These are phyloP conservation scores for Phocoena phocoena DNA, from an alignment of 2,113 vertebrate species.

Conservation along the genomic window DNA sequence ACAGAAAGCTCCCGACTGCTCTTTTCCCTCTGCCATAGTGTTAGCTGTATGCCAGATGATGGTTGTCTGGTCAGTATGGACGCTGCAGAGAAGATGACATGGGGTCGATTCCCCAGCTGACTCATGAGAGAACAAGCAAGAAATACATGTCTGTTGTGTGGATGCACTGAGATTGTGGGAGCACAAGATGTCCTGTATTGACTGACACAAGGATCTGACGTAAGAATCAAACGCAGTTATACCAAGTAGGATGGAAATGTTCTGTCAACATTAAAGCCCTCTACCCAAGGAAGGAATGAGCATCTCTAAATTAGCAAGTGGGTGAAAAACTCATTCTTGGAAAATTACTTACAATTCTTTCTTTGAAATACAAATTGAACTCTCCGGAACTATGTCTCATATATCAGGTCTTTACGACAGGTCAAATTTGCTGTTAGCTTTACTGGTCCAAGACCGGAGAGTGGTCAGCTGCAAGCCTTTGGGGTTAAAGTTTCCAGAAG, in stretches of 20 bases:
- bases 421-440: background rate
- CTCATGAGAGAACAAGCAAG: background rate
- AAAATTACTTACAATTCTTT: constrained; percentile 24
- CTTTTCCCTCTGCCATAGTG: background rate
- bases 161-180: background rate
- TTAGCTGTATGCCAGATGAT: background rate
- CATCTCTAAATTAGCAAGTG: background rate
- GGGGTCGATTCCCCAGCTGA: background rate
- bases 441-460: background rate
- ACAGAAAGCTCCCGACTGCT: background rate
- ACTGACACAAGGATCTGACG: background rate
- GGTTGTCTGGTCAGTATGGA: background rate
- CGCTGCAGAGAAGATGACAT: no score
- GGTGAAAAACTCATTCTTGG: background rate
- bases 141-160: background rate
- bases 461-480: background rate
- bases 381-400: background rate
- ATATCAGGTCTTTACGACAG: background rate
- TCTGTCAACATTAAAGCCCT: background rate
- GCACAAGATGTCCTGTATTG: no score
- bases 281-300: background rate
- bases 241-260: background rate
- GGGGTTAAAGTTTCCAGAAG: background rate
- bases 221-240: background rate
- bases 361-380: constrained; percentile 17